These are phyloP conservation scores for Brassicogethes aeneus DNA, from an alignment of 2,888 invertebrate genomes.

Conservation along the genomic window DNA sequence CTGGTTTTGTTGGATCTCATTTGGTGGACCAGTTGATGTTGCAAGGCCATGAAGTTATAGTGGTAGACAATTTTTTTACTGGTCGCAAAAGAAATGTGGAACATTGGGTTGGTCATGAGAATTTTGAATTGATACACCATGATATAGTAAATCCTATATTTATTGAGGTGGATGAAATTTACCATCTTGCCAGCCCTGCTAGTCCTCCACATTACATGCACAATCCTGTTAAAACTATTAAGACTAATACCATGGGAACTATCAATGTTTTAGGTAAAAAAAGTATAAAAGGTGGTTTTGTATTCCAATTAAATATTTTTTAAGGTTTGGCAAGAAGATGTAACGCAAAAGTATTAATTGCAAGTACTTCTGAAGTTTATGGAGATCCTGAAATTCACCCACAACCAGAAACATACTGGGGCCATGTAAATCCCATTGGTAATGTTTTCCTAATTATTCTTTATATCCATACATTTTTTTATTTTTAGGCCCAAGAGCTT, in stretches of 20 bases:
- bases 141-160: constrained; percentile 97
- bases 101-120: constrained; percentile 98
- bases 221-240: constrained; percentile 98
- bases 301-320: too few species aligned
- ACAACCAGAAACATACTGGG: constrained; percentile 97
- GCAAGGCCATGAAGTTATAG: constrained; percentile 92
- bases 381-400: constrained; percentile 98
- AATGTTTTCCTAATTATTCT: too few species aligned
- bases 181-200: constrained; percentile 97
- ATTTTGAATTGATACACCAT: constrained; percentile 97
- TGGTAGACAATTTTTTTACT: constrained; percentile 97
- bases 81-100: constrained; percentile 95
- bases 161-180: constrained; percentile 96
- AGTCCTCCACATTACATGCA: constrained; percentile 99
- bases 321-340: constrained; percentile 85
- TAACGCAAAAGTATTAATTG: constrained; percentile 86
- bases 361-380: constrained; percentile 98
- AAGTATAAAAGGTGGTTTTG: constrained; percentile 4
- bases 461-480: too few species aligned
- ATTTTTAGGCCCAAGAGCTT: constrained; percentile 79
- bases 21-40: constrained; percentile 92
- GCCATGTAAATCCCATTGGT: constrained; percentile 97
- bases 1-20: constrained; percentile 99
- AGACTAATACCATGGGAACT: constrained; percentile 95
- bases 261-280: constrained; percentile 79